Evolutionary conservation across 2,888 invertebrate genomes (phyloP).

Genomic region (Poecilobothrus nobilitatus): DNA sequence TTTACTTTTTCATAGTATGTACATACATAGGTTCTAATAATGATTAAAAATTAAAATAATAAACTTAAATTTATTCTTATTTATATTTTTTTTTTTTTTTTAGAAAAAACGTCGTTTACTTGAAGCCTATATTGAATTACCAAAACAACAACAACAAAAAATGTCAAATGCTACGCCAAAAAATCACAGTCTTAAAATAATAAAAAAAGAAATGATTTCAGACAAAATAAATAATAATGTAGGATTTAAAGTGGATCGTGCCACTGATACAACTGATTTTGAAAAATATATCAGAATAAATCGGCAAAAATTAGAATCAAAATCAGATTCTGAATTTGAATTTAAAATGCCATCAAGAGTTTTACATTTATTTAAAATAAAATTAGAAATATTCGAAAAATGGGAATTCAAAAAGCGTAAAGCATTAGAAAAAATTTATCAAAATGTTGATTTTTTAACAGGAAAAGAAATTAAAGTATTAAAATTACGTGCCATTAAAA

Average conservation of each 20-base stretch:
- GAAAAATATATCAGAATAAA: not conserved
- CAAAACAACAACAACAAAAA: not conserved
- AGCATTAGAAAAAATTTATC: slow-evolving; percentile 25
- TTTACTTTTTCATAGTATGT: no score
- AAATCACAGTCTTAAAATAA: not conserved
- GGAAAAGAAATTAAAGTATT: slow-evolving; percentile 21
- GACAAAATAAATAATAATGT: no score
- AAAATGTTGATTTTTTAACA: slow-evolving; percentile 28
- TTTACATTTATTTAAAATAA: slow-evolving; percentile 12
- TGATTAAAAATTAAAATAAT: no score
- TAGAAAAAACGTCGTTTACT: slow-evolving; percentile 3
- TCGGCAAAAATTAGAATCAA: not conserved
- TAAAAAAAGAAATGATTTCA: not conserved
- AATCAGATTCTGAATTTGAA: no score
- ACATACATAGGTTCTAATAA: no score
- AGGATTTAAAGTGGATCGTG: not conserved
- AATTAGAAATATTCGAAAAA: slow-evolving; percentile 18
- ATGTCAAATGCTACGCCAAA: not conserved
- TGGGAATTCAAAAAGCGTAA: slow-evolving; percentile 30
- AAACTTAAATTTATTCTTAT: no score
- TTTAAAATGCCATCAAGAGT: not conserved
- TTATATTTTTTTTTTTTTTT: not conserved
- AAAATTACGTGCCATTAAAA: slow-evolving; percentile 11
- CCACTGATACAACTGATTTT: not conserved
- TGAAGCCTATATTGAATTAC: not conserved